These are phyloP conservation scores for Cataglyphis altisquamis DNA, from an alignment of 2,888 invertebrate species.

Conservation along the genomic window DNA sequence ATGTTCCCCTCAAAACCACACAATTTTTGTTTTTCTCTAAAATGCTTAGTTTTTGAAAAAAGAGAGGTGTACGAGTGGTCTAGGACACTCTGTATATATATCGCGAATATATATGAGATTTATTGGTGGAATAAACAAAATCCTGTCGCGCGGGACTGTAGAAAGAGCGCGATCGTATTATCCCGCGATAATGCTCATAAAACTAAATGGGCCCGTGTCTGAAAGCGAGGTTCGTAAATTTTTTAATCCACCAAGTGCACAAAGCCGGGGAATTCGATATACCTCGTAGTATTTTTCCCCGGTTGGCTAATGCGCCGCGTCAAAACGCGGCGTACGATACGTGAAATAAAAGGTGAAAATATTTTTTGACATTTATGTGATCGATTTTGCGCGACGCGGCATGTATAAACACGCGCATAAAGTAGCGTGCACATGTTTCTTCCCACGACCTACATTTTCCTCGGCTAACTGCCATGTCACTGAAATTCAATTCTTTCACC, in stretches of 20 bases:
- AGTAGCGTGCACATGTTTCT: not conserved
- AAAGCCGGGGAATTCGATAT: not conserved
- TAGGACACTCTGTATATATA: not conserved
- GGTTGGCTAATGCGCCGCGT: not conserved
- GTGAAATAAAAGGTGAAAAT: conserved; percentile 4
- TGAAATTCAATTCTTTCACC: conserved; percentile 23
- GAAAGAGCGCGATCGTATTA: conserved; percentile 67
- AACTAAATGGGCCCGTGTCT: conserved; percentile 47
- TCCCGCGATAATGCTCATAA: conserved; percentile 71
- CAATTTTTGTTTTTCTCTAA: too few species aligned
- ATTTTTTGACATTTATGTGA: conserved; percentile 24
- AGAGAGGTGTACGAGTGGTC: too few species aligned
- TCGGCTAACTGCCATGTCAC: not conserved
- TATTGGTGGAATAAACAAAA: conserved; percentile 55
- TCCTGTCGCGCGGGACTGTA: conserved; percentile 60
- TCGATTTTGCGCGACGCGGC: not conserved
- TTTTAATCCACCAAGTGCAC: conserved; percentile 19
- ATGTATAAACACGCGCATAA: conserved; percentile 3
- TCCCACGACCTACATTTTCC: conserved; percentile 32
- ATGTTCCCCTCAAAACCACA: too few species aligned
- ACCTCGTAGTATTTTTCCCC: conserved; percentile 3
- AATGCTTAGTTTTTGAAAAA: too few species aligned
- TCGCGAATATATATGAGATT: conserved; percentile 43
- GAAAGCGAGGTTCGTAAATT: conserved; percentile 18
- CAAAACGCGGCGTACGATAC: not conserved